Conservation (phyloP, 2,113 vertebrate genomes). For the Balaenoptera acutorostrata region DNA sequence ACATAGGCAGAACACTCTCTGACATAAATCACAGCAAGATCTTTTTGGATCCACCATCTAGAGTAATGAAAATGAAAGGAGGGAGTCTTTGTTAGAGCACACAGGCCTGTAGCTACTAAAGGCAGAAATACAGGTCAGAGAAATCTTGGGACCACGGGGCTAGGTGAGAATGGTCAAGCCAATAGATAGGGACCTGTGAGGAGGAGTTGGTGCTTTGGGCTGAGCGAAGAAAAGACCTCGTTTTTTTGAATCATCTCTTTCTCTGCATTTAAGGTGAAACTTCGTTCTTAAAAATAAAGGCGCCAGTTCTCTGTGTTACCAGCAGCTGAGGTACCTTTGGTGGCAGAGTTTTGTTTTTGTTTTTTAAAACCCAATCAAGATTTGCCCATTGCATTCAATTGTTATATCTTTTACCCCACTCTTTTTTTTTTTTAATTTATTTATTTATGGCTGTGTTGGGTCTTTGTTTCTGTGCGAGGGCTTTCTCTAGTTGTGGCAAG, state of each 20-base stretch:
- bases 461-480: too few relatives aligned
- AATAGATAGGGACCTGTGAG: accelerated
- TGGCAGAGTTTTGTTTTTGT: background rate
- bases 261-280: background rate
- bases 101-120: background rate
- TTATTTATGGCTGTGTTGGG: too few relatives aligned
- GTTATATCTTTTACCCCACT: too few relatives aligned
- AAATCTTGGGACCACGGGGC: background rate
- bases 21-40: background rate
- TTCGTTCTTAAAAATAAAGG: background rate
- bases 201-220: background rate
- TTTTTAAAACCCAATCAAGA: too few relatives aligned
- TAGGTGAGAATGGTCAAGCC: background rate
- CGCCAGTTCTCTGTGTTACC: background rate
- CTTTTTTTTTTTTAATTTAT: too few relatives aligned
- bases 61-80: background rate
- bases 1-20: background rate
- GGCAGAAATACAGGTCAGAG: background rate
- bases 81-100: background rate
- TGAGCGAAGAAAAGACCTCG: background rate
- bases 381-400: too few relatives aligned
- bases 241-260: background rate
- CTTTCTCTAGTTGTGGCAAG: too few relatives aligned
- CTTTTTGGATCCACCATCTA: background rate
- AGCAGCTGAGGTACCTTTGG: background rate